A percentile compares a stretch with the other conserved stretches of the same genome.
Evolutionary conservation across 2,797 vertebrate genomes (phyloP).

Genomic region (Myioborus miniatus): DNA sequence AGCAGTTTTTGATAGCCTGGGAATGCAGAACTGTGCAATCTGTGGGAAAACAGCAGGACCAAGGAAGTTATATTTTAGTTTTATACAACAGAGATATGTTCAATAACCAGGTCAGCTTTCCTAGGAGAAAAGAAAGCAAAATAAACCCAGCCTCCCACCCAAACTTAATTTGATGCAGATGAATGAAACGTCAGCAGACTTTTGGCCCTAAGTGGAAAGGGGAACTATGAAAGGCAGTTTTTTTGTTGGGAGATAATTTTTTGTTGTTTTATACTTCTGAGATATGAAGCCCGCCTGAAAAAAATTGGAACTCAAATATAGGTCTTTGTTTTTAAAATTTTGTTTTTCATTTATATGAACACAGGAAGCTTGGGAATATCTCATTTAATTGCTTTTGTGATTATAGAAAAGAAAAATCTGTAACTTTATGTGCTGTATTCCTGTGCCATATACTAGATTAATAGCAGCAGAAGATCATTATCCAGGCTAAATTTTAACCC

Average conservation of each 20-base stretch:
- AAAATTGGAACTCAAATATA: neutral
- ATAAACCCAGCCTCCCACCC: neutral
- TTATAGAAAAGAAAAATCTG: neutral
- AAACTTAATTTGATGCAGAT: conserved; percentile 62
- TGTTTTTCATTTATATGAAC: neutral
- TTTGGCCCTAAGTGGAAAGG: conserved; percentile 61
- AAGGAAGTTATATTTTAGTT: conserved; percentile 11
- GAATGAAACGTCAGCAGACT: conserved; percentile 71
- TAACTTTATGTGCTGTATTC: neutral
- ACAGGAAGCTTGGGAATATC: neutral
- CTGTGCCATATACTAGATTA: neutral
- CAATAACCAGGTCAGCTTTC: conserved; percentile 57
- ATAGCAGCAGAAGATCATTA: conserved; percentile 12
- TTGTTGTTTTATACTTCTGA: neutral
- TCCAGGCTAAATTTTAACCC: neutral
- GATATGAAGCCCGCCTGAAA: conserved; percentile 4
- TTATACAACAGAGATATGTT: conserved; percentile 19
- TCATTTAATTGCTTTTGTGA: conserved; percentile 6
- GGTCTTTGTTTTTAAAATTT: neutral
- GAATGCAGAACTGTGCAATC: neutral
- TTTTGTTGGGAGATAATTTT: neutral
- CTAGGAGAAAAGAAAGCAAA: conserved; percentile 32
- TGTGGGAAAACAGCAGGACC: conserved; percentile 50
- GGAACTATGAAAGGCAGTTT: neutral
- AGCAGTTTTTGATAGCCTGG: neutral